Evolutionary conservation across 2,888 invertebrate species (phyloP), one percentile per base, ranked within the genome.

Genomic region (Drosophila subsilvestris): DNA sequence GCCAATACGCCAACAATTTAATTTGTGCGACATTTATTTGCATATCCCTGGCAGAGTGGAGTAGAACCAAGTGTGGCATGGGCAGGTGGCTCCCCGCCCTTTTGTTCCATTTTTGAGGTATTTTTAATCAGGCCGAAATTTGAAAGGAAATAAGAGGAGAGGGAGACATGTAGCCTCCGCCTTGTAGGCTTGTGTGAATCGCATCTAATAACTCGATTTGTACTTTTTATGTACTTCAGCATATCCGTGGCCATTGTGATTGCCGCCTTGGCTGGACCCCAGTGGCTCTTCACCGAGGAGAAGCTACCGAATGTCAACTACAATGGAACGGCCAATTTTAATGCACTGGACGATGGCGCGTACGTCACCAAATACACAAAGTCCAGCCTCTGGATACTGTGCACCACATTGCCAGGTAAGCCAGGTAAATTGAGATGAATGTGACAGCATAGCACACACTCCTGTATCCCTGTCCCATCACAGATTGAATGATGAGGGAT

Each of bases 261-360:
- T 59, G 92, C 92, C 37, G 92, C 92, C 12, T 66, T 92, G 71
- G 92, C 92, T n/a, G 92, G 92, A 9, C 92, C 92, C 17, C 96
- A 96, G 92, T 98, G 98, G 98, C 93, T 98, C 25, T 95, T 96
- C 80, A 97, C 97, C 4, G 95, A 97, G 90, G 97, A 98, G 91
- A 96, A 96, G 91, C 95, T 97, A 93, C 94, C 95, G 65, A 96
- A 96, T 92, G 94, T 95, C 12, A 93, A 94, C 56, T 96, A 95
- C 91, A 97, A 97, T 91, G 96, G 96, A 7, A 96, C 97, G 17
- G 89, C 91, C 29, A 92, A 92, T 72, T 92, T 90, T 58, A 90
- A 91, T 73, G 89, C 84, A 14, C 75, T 90, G 60, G 91, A 92
- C 71, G 92, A 92, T 75, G 91, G 92, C 56, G 91, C 90, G 72